Evolutionary conservation across 1,140 invertebrate genomes (phyloP).

Genomic region (Eumaeus atala): DNA sequence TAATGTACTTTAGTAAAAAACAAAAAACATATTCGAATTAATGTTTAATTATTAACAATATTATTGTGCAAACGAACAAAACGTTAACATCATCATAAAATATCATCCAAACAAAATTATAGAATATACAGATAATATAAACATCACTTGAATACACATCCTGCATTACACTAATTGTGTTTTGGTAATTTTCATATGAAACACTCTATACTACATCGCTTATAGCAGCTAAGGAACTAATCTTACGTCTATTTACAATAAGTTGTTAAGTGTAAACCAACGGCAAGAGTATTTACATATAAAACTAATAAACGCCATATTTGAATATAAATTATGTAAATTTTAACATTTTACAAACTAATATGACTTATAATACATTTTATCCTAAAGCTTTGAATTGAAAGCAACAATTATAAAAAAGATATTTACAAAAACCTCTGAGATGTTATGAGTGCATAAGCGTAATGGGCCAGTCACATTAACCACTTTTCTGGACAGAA

Average conservation of each 20-base stretch:
- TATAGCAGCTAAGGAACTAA: slow-evolving; percentile 14
- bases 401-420: slow-evolving; percentile 13
- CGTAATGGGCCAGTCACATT: background rate
- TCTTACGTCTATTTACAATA: slow-evolving; percentile 7
- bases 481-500: too few species aligned
- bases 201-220: background rate
- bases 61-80: slow-evolving; percentile 58
- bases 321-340: slow-evolving; percentile 9
- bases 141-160: slow-evolving; percentile 39
- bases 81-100: slow-evolving; percentile 62
- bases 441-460: slow-evolving; percentile 16
- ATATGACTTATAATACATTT: background rate
- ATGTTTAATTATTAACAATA: slow-evolving; percentile 63
- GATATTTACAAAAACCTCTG: slow-evolving; percentile 21
- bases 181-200: slow-evolving; percentile 52
- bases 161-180: slow-evolving; percentile 39
- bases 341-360: background rate
- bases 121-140: slow-evolving; percentile 45
- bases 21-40: slow-evolving; percentile 26
- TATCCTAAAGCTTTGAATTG: background rate
- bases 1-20: too few species aligned
- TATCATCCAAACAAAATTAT: slow-evolving; percentile 65
- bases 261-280: slow-evolving; percentile 7
- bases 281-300: slow-evolving; percentile 35
- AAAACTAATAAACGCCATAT: slow-evolving; percentile 9